These are phyloP conservation scores for Dryomyza anilis DNA, from an alignment of 2,888 invertebrate genomes.

Conservation along the genomic window DNA sequence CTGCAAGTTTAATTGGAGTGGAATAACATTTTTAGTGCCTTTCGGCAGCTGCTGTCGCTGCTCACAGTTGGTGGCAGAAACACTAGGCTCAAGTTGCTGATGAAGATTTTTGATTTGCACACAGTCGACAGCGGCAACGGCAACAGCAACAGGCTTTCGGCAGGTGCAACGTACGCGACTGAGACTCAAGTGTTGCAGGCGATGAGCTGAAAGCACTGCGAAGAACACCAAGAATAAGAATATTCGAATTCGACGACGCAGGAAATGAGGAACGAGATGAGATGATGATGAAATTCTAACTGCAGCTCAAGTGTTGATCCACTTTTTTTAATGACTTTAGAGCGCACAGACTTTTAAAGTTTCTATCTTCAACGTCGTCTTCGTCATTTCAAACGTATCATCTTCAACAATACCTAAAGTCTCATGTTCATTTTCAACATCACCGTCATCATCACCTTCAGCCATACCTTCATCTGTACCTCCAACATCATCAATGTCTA, in stretches of 20 bases:
- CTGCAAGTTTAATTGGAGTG: constrained; percentile 18
- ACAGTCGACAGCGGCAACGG: neutral
- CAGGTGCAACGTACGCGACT: constrained; percentile 13
- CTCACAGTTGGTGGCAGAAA: neutral
- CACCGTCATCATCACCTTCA: too few relatives aligned
- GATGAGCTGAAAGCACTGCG: neutral
- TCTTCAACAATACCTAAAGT: too few relatives aligned
- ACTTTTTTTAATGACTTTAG: constrained; percentile 10
- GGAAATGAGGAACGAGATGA: neutral
- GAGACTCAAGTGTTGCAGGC: constrained; percentile 1
- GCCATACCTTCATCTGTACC: too few relatives aligned
- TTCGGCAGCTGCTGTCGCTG: constrained; percentile 4
- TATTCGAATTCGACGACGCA: neutral
- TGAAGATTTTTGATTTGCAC: neutral
- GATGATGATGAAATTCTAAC: neutral
- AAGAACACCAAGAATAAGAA: neutral
- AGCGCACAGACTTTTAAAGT: neutral
- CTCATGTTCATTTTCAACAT: too few relatives aligned
- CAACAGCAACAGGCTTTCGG: neutral
- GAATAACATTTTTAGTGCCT: constrained; percentile 19
- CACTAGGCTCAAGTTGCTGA: neutral
- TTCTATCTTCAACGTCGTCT: too few relatives aligned
- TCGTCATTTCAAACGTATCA: too few relatives aligned
- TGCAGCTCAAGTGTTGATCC: constrained; percentile 7
- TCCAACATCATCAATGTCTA: too few relatives aligned